Evolutionary conservation across 53 echinoderm and acorn worm species (phyloP), one percentile per base, ranked within the genome.

Genomic region (Hippasteria phrygiana): DNA sequence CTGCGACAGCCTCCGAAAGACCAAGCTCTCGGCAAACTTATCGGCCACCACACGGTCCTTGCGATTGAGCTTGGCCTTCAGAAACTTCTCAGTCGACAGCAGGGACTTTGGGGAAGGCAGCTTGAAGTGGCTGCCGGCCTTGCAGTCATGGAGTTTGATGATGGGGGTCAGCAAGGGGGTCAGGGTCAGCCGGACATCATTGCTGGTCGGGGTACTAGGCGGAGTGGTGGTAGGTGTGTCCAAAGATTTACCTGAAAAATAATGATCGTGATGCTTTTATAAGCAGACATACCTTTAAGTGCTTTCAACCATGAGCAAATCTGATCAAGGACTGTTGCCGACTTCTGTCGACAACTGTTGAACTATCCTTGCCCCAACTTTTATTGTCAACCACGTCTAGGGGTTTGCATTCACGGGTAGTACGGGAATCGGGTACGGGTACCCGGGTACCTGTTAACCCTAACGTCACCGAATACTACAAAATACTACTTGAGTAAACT

Each of bases 1-100:
- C 87, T 94, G 94, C 34, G 96, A 96, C 17, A 96, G 72, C 26
- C 94, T 63, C 45, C 94, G 83, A 33, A 91, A 87, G 43, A 92
- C 87, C 42, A 96, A 74, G 13, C 87, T 75, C 47, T 89, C 91
- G 35, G 91, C 91, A 53, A 89, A 91, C 83, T 92, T 84, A 51
- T 92, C 89, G 22, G 67, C 82, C 1, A 82, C 28, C 13, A 50
- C 71, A 2, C 3, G 50, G 12, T 84, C 67, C 70, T 70, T 84
- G 47, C 24, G 84, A 46, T 50, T 27, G 22, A 51, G 84, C 41
- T 62, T 90, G 13, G 90, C 33, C 72, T 62, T 80, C 43, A 90
- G 71, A 16, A 74, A 65, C 66, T 75, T 65, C 32, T 72, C 73
- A 0, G 90, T 90, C 41, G 73, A 54, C n/a, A 81, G 81, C 22